phyloP scores from a whole-genome alignment of 2,888 invertebrate genomes.

The Ichneumoninae sp. region DNA sequence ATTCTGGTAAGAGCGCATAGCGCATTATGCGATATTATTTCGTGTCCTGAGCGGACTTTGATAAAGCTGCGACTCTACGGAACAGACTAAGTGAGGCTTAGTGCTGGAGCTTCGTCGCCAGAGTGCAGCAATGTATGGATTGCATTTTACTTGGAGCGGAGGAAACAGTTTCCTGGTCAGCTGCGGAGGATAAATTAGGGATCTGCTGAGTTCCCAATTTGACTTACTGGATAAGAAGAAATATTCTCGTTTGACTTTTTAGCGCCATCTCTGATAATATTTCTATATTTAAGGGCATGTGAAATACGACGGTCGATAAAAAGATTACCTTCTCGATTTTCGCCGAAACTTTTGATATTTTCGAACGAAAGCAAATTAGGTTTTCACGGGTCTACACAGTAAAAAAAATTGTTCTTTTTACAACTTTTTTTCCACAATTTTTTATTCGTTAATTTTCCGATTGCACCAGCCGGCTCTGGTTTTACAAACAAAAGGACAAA shows the following conservation, averaged over 20 bases:
- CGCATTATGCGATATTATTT: background rate
- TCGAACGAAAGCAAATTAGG: no score
- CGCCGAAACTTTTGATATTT: no score
- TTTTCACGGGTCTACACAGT: no score
- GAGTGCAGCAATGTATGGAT: conserved; percentile 42
- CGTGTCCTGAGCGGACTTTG: background rate
- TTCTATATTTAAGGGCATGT: background rate
- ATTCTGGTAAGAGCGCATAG: conserved; percentile 4
- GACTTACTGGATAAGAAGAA: background rate
- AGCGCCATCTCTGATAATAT: background rate
- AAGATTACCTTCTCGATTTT: background rate
- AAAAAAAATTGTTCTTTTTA: no score
- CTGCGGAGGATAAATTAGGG: conserved; percentile 4
- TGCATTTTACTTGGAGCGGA: background rate
- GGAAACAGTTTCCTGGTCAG: conserved; percentile 1
- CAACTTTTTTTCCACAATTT: no score
- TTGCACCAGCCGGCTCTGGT: no score
- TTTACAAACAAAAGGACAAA: no score
- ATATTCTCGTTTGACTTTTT: background rate
- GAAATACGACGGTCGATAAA: background rate
- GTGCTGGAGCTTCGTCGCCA: conserved; percentile 10
- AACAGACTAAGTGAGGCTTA: background rate
- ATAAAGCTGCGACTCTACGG: background rate
- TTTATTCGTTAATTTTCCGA: background rate
- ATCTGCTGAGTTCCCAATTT: background rate